A percentile compares a stretch with the other conserved stretches of the same genome.
phyloP scores from a whole-genome alignment of 2,113 vertebrate species.

The Spea bombifrons region DNA sequence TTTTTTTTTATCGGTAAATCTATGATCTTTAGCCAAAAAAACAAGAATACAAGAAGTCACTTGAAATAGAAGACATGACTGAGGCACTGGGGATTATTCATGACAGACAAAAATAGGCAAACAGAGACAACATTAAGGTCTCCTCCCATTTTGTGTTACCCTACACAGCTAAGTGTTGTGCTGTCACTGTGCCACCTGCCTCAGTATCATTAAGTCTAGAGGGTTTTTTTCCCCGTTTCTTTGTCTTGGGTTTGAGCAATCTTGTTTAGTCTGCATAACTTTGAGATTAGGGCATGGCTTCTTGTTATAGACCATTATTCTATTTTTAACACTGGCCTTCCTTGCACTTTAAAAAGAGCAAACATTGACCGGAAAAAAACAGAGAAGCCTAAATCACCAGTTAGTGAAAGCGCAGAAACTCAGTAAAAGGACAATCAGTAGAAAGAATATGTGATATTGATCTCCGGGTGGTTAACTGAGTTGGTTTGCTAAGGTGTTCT shows the following conservation, averaged over 20 bases:
- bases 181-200: slow-evolving; percentile 33
- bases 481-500: background rate
- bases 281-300: slow-evolving; percentile 13
- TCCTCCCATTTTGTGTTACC: background rate
- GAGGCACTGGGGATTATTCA: slow-evolving; percentile 17
- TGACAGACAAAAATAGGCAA: slow-evolving; percentile 28
- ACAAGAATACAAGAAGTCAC: slow-evolving; percentile 19
- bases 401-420: background rate
- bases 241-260: slow-evolving; percentile 19
- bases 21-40: slow-evolving; percentile 42
- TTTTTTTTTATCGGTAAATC: slow-evolving; percentile 14
- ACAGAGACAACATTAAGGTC: slow-evolving; percentile 11
- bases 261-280: slow-evolving; percentile 40
- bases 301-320: slow-evolving; percentile 23
- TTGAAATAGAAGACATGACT: slow-evolving; percentile 28
- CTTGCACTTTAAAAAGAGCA: slow-evolving; percentile 3
- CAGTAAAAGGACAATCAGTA: background rate
- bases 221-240: slow-evolving; percentile 4
- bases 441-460: background rate
- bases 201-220: slow-evolving; percentile 29
- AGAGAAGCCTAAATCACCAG: background rate
- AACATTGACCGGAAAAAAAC: slow-evolving; percentile 4
- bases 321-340: slow-evolving; percentile 11
- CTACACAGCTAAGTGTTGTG: slow-evolving; percentile 16
- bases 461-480: slow-evolving; percentile 2